Base-by-base conservation (phyloP, 2,113 vertebrate species). In the Laterallus jamaicensis region DNA sequence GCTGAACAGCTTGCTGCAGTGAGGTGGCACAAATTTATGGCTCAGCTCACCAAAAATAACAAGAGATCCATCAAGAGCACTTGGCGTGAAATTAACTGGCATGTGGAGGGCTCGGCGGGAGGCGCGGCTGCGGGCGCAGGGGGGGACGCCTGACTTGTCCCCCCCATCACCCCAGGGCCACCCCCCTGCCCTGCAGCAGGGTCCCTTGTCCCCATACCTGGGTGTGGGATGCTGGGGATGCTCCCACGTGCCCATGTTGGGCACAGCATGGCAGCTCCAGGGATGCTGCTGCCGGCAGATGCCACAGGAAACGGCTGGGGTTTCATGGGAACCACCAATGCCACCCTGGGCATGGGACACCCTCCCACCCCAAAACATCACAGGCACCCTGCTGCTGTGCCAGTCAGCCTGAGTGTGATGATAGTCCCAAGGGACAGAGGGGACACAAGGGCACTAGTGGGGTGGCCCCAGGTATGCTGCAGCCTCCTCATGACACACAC, bases 11-110 rank as follows among this genome's bases (percentile, higher is more conserved):
- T 96, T 90, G 97, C 97, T 91, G 97, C 98, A 97, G 96, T 44
- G 97, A 98, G 97, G 97, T 98, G 98, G 97, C 98, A 97, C 97
- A 92, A 98, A 98, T 98, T 97, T 97, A 98, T 98, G 96, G 97
- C 98, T 97, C 94, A 64, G 97, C 98, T 98, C 98, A 98, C 98
- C 98, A 98, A 97, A 98, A 98, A 98, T 98, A 98, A 98, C 98
- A 98, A 97, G 98, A 94, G 97, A 98, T 98, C 98, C 97, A 98
- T 98, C 98, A 98, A 97, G 97, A 93, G 98, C 98, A 80, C 97
- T 98, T 95, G 98, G 97, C 95, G 97, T 98, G 98, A 98, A 98
- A 98, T 98, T 97, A 98, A 97, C 97, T 97, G 97, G 97, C 95
- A 56, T 42, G 94, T 76, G 86, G 86, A 84, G 92, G 96, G 97